These are phyloP conservation scores for Bambusicola thoracicus DNA, from an alignment of 2,113 vertebrate species.

Conservation along the genomic window DNA sequence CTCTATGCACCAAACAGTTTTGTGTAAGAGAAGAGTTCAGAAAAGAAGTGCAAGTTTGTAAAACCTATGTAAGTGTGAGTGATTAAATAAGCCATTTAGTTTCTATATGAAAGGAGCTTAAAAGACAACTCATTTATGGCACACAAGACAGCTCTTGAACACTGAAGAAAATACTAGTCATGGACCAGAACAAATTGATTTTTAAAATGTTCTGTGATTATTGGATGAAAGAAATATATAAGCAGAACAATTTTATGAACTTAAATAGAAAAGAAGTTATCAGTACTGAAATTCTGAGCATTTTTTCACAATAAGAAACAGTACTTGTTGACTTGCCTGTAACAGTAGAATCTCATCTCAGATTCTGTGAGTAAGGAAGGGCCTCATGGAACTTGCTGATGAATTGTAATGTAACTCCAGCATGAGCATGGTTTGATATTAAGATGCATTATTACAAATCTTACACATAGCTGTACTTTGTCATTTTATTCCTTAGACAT, in stretches of 20 bases:
- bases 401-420: not conserved
- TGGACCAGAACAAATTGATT: not conserved
- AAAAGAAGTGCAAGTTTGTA: not conserved
- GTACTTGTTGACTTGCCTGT: constrained; percentile 7
- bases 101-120: not conserved
- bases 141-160: not conserved
- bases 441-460: constrained; percentile 31
- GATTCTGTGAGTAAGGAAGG: constrained; percentile 23
- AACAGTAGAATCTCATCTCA: not conserved
- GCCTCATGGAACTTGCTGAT: constrained; percentile 15
- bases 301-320: constrained; percentile 1
- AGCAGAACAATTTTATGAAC: not conserved
- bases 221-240: not conserved
- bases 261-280: constrained; percentile 5
- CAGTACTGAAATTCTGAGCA: not conserved
- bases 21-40: not conserved
- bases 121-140: not conserved
- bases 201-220: not conserved
- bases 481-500: not conserved
- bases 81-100: not conserved
- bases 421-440: constrained; percentile 43
- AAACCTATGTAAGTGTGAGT: not conserved
- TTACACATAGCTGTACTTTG: not conserved
- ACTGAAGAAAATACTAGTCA: not conserved
- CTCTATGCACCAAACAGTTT: not conserved